A percentile compares a stretch with the other conserved stretches of the same genome.
These are phyloP conservation scores for Macrotis lagotis DNA, from an alignment of 2,113 vertebrate genomes.

Conservation along the genomic window DNA sequence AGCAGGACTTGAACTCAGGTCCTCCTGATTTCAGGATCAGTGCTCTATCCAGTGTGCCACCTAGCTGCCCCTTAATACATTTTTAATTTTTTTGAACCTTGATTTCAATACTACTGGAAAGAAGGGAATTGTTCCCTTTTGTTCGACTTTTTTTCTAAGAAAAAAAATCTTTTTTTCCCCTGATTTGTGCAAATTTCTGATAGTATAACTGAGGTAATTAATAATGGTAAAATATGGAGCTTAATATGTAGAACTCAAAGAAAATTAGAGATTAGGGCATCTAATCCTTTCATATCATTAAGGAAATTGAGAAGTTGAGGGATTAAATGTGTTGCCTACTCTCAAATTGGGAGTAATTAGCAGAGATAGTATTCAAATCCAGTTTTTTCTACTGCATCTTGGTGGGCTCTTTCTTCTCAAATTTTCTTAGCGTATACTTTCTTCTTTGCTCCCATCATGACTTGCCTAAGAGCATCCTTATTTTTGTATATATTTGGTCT, in stretches of 20 bases:
- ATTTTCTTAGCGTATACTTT: not conserved
- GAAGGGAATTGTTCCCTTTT: not conserved
- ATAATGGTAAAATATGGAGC: slow-evolving; percentile 22
- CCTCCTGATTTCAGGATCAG: not conserved
- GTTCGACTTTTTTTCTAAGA: not conserved
- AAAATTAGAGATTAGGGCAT: not conserved
- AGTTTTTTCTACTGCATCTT: not conserved
- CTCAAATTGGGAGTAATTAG: not conserved
- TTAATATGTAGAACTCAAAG: not conserved
- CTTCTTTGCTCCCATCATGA: not conserved
- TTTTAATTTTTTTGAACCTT: not conserved
- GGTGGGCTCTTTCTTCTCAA: not conserved
- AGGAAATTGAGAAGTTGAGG: not conserved
- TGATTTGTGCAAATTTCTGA: slow-evolving; percentile 38
- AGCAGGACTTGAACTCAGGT: not conserved
- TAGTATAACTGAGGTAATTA: not conserved
- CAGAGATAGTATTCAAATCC: not conserved
- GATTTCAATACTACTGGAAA: not conserved
- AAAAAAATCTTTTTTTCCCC: not conserved
- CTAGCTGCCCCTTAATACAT: not conserved
- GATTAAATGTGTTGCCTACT: not conserved
- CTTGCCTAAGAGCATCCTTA: not conserved
- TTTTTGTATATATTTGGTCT: not conserved
- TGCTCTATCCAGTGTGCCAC: not conserved
- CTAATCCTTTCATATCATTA: not conserved